Conservation (phyloP, 1,140 invertebrate species). For the Cardiocondyla obscurior region DNA sequence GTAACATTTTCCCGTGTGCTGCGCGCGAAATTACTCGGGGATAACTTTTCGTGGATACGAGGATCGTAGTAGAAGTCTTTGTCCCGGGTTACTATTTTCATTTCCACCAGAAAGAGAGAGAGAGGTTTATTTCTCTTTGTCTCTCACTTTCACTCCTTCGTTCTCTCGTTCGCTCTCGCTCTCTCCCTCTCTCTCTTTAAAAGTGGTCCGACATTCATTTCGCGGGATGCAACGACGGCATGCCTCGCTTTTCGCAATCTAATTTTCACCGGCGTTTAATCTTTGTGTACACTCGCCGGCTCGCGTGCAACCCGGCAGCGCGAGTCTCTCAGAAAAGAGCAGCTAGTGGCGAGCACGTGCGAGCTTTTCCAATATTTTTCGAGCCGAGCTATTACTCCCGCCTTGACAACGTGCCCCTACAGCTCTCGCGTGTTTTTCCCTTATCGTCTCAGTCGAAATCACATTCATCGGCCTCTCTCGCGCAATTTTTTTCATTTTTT, state of each 20-base stretch:
- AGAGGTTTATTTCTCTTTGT: not conserved
- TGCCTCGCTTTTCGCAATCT: slow-evolving; percentile 70
- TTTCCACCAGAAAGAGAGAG: not conserved
- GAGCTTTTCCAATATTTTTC: slow-evolving; percentile 56
- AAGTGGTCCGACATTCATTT: slow-evolving; percentile 68
- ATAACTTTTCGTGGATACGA: not conserved
- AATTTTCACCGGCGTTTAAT: slow-evolving; percentile 75
- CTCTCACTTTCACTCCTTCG: not conserved
- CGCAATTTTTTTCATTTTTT: too few relatives aligned
- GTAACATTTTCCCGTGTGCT: slow-evolving; percentile 4
- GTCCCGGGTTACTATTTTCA: slow-evolving; percentile 42
- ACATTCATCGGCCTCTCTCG: slow-evolving; percentile 30
- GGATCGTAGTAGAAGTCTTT: slow-evolving; percentile 23
- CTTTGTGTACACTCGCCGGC: slow-evolving; percentile 59
- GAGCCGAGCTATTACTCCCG: slow-evolving; percentile 45
- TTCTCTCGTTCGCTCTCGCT: not conserved
- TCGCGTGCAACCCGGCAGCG: slow-evolving; percentile 17
- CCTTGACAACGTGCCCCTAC: slow-evolving; percentile 33
- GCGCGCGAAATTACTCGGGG: not conserved
- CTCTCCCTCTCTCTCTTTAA: slow-evolving; percentile 2
- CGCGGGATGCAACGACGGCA: slow-evolving; percentile 46
- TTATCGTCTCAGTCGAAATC: slow-evolving; percentile 62
- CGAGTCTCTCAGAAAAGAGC: slow-evolving; percentile 55
- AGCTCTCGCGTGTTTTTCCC: slow-evolving; percentile 61
- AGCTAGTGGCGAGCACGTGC: slow-evolving; percentile 50